These are phyloP conservation scores for Gymnocheta viridis DNA, from an alignment of 2,888 invertebrate genomes.

Conservation along the genomic window DNA sequence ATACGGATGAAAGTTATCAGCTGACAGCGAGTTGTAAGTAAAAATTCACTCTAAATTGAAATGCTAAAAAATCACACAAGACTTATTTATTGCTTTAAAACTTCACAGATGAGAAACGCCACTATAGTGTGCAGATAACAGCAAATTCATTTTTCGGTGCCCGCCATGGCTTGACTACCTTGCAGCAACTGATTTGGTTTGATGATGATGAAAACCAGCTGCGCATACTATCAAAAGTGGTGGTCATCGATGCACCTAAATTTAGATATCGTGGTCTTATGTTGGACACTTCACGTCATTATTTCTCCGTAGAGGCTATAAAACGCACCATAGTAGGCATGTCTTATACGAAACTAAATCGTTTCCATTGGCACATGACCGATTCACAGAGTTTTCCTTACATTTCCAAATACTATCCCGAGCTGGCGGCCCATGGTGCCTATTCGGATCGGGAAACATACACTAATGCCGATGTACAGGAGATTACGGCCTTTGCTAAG, in stretches of 20 bases:
- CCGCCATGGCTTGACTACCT: constrained; percentile 89
- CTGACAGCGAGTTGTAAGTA: constrained; percentile 84
- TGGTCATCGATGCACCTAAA: constrained; percentile 89
- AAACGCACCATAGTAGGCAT: constrained; percentile 92
- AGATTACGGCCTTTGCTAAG: constrained; percentile 89
- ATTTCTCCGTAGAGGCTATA: constrained; percentile 88
- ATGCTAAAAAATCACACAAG: not conserved
- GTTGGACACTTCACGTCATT: constrained; percentile 95
- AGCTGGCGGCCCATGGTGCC: constrained; percentile 92
- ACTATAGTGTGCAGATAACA: constrained; percentile 85
- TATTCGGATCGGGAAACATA: constrained; percentile 91
- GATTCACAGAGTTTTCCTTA: constrained; percentile 97
- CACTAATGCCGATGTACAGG: constrained; percentile 86
- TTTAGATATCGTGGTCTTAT: constrained; percentile 91
- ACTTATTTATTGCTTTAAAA: not conserved
- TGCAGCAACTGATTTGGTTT: constrained; percentile 91
- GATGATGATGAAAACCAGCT: constrained; percentile 87
- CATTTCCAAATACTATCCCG: constrained; percentile 88
- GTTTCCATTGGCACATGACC: constrained; percentile 95
- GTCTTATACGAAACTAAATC: constrained; percentile 94
- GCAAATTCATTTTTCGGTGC: constrained; percentile 90
- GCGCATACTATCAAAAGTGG: constrained; percentile 86
- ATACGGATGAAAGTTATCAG: constrained; percentile 89
- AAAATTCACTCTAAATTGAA: not conserved
- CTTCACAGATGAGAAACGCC: constrained; percentile 76